A percentile compares a stretch with the other conserved stretches of the same genome.
phyloP scores from a whole-genome alignment of 2,797 vertebrate species.

The Gallinago solitaria region DNA sequence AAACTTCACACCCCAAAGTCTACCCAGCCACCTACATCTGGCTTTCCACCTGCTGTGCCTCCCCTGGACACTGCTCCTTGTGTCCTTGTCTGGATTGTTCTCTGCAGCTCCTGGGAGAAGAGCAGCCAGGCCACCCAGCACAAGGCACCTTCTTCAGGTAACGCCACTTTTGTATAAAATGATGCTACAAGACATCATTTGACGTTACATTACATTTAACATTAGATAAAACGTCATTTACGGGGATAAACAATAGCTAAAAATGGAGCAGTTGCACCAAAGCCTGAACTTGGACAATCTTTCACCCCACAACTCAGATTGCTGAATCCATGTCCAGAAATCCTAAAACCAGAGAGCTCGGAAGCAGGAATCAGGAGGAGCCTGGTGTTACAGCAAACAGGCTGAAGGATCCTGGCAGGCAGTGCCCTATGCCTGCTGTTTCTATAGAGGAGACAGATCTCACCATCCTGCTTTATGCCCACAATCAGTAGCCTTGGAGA shows the following conservation, averaged over 20 bases:
- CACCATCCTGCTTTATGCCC: too few species aligned
- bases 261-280: not conserved
- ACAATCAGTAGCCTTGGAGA: not conserved
- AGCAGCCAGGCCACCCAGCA: not conserved
- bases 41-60: not conserved
- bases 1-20: not conserved
- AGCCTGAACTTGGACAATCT: not conserved
- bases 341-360: not conserved
- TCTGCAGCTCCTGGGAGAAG: not conserved
- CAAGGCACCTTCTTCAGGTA: not conserved
- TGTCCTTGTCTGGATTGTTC: not conserved
- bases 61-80: not conserved
- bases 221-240: not conserved
- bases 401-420: not conserved
- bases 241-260: not conserved
- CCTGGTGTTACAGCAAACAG: not conserved
- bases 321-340: not conserved
- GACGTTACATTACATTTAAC: too few species aligned
- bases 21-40: rapidly evolving
- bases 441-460: not conserved
- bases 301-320: not conserved
- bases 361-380: not conserved
- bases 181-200: not conserved
- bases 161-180: rapidly evolving
- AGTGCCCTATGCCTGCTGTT: not conserved